Conservation (phyloP, 2,113 vertebrate genomes). For the Cyprinus carpio region DNA sequence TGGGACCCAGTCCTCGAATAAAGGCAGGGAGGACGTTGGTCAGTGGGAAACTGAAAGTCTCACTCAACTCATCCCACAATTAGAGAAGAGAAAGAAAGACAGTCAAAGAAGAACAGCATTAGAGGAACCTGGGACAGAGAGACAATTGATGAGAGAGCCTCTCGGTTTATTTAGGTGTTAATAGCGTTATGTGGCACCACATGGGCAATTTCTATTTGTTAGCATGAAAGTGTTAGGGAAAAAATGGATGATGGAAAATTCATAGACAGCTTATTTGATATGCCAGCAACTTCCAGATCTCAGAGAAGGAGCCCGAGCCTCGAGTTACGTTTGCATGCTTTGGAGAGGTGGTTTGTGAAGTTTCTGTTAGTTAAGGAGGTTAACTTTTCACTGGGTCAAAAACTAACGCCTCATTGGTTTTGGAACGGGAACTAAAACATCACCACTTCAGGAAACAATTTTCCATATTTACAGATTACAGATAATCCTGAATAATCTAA, state of each 20-base stretch:
- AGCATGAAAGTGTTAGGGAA: slow-evolving; percentile 24
- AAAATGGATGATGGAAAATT: background rate
- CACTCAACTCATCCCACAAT: slow-evolving; percentile 85
- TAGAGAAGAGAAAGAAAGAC: slow-evolving; percentile 81
- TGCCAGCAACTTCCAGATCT: background rate
- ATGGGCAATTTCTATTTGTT: background rate
- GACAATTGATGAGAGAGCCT: slow-evolving; percentile 65
- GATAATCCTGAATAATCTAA: background rate
- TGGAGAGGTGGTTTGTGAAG: background rate
- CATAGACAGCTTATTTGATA: background rate
- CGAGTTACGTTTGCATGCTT: slow-evolving; percentile 13
- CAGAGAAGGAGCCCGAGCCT: background rate
- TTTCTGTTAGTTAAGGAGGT: background rate
- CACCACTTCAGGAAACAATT: background rate
- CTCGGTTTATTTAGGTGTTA: slow-evolving; percentile 41
- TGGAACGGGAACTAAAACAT: slow-evolving; percentile 39
- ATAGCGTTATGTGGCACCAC: background rate
- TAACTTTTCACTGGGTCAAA: background rate
- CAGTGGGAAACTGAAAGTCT: slow-evolving; percentile 86
- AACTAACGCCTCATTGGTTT: slow-evolving; percentile 10
- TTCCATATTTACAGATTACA: background rate
- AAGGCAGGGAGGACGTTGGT: slow-evolving; percentile 74
- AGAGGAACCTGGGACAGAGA: slow-evolving; percentile 58
- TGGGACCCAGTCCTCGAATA: slow-evolving; percentile 75
- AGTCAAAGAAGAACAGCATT: slow-evolving; percentile 54